Base-by-base conservation (phyloP, 2,797 vertebrate species). In the Trichosurus vulpecula region DNA sequence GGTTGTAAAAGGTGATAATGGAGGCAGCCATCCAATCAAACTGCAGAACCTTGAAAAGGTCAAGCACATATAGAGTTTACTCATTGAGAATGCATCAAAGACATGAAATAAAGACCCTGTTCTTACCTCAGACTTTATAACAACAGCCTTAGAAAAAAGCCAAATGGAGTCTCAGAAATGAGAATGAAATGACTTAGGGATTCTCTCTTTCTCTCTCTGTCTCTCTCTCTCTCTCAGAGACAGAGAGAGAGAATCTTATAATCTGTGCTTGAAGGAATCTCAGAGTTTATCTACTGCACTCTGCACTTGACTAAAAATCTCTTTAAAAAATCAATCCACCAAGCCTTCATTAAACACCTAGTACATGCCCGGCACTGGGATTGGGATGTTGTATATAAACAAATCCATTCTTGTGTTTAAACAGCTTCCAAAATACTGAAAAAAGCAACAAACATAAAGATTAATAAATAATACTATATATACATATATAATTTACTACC, bases 1-100 rank as follows among this genome's bases (percentile, higher is more conserved):
- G 96, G 95, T 96, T 98, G 97, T 98, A 97, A 98, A 98, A 98
- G 92, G 97, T 96, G 96, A 97, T 98, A 97, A 97, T 66, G 53
- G 95, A 98, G 87, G 90, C 97, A 96, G 95, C 94, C 96, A 97
- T 96, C 97, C 97, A 98, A 97, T 98, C 97, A 97, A 94, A 97
- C 95, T 47, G 96, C 53, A 94, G 96, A 95, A 95, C 93, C 94
- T 97, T 96, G 95, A 95, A 98, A 98, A 98, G 97, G 97, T 97
- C 98, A 98, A 96, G 95, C 66, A 94, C 96, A 95, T 97, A 96
- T 87, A 92, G 93, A 97, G 91, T 96, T 96, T 90, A 81, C 61
- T 98, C 57, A 90, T 41, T 53, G 94, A 97, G 95, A 97, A 95
- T 41, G 35, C 90, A 97, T 81, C 87, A 95, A n/a, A 96, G 47